phyloP scores from a whole-genome alignment of 2,113 vertebrate species.

The Neopipo cinnamomea region DNA sequence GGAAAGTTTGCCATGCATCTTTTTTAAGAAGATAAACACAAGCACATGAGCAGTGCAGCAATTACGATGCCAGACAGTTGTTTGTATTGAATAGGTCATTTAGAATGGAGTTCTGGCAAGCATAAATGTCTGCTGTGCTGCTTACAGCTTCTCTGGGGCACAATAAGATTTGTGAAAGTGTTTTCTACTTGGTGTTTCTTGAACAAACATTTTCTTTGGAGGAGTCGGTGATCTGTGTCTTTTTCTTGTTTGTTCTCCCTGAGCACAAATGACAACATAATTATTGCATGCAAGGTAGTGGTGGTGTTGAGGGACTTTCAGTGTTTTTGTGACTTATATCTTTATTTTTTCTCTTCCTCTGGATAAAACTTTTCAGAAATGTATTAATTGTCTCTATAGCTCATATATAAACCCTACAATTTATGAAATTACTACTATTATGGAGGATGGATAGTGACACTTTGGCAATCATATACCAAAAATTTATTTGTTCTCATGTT shows the following conservation, averaged over 20 bases:
- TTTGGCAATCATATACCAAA: not conserved
- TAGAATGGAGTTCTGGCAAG: conserved; percentile 51
- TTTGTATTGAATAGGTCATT: conserved; percentile 49
- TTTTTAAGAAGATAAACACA: not conserved
- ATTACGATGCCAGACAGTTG: not conserved
- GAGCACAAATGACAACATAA: conserved; percentile 22
- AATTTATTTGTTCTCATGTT: not conserved
- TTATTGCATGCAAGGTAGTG: not conserved
- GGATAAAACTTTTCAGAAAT: not conserved
- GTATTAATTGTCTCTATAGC: not conserved
- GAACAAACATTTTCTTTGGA: conserved; percentile 62
- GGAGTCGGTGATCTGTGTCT: not conserved
- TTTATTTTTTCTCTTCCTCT: not conserved
- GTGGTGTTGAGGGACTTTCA: conserved; percentile 30
- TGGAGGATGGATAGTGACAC: not conserved
- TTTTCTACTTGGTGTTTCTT: conserved; percentile 54
- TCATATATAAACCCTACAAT: not conserved
- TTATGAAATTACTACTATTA: not conserved
- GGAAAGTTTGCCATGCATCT: not conserved
- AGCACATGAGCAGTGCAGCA: not conserved
- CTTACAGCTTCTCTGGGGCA: conserved; percentile 55
- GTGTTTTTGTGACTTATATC: not conserved
- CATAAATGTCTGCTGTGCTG: conserved; percentile 19
- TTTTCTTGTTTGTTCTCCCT: conserved; percentile 39
- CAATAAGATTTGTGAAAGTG: conserved; percentile 60